A percentile compares a stretch with the other conserved stretches of the same genome.
These are phyloP conservation scores for Merluccius polli DNA, from an alignment of 2,797 vertebrate genomes.

Conservation along the genomic window DNA sequence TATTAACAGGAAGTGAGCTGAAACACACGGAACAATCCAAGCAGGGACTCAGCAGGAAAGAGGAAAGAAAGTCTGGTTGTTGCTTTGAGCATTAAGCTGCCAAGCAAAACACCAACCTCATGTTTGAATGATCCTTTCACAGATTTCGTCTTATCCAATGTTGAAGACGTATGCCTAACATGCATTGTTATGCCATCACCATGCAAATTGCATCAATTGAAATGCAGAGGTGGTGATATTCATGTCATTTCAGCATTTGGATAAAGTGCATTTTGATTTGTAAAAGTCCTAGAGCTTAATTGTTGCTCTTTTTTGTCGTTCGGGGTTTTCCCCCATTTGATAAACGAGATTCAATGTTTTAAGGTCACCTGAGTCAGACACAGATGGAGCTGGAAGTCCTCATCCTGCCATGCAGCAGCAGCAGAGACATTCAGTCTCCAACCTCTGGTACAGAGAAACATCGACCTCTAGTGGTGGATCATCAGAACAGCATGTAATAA, in stretches of 20 bases:
- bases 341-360: no score
- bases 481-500: background rate
- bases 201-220: background rate
- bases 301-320: no score
- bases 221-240: no score
- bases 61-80: slow-evolving; percentile 16
- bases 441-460: background rate
- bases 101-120: background rate
- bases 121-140: background rate
- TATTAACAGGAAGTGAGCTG: slow-evolving; percentile 39
- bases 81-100: background rate
- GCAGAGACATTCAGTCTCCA: background rate
- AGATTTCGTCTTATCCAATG: background rate
- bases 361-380: background rate
- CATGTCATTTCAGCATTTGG: background rate
- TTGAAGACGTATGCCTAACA: background rate
- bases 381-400: background rate
- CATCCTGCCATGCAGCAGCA: background rate
- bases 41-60: slow-evolving; percentile 24
- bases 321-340: no score
- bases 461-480: background rate
- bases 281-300: no score
- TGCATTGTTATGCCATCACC: background rate
- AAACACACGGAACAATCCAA: slow-evolving; percentile 28
- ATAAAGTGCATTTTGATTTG: no score